Evolutionary conservation across 2,113 vertebrate species (phyloP).

Genomic region (Brachyistius frenatus): DNA sequence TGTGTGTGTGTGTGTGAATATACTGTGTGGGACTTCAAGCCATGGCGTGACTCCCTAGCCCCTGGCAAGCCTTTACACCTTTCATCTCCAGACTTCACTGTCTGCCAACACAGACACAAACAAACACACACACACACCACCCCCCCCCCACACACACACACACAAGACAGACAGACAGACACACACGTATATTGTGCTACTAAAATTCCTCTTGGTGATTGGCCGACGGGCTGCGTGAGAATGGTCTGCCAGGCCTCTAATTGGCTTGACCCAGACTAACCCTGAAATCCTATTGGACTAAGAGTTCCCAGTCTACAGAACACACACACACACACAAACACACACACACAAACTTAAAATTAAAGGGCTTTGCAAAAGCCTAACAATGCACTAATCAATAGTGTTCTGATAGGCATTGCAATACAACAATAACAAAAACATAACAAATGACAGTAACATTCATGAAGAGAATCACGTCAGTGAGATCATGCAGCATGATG

Average conservation of each 20-base stretch:
- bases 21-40: slow-evolving; percentile 33
- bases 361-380: slow-evolving; percentile 29
- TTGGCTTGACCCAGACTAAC: slow-evolving; percentile 90
- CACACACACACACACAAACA: slow-evolving; percentile 22
- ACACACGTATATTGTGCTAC: slow-evolving; percentile 64
- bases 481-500: slow-evolving; percentile 11
- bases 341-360: slow-evolving; percentile 15
- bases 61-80: slow-evolving; percentile 71
- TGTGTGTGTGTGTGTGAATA: slow-evolving; percentile 1
- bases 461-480: neutral
- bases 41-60: slow-evolving; percentile 67
- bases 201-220: slow-evolving; percentile 79
- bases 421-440: slow-evolving; percentile 15
- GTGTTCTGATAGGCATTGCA: slow-evolving; percentile 16
- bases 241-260: slow-evolving; percentile 88
- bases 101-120: slow-evolving; percentile 56
- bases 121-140: slow-evolving; percentile 43
- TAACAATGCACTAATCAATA: slow-evolving; percentile 58
- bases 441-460: slow-evolving; percentile 9
- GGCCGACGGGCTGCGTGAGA: slow-evolving; percentile 81
- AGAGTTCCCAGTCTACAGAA: slow-evolving; percentile 80
- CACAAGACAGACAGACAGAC: slow-evolving; percentile 34
- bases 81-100: slow-evolving; percentile 68
- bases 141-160: slow-evolving; percentile 32
- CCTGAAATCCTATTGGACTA: slow-evolving; percentile 89